A percentile compares a stretch with the other conserved stretches of the same genome.
These are phyloP conservation scores for Lycocorax pyrrhopterus DNA, from an alignment of 2,113 vertebrate species.

Conservation along the genomic window DNA sequence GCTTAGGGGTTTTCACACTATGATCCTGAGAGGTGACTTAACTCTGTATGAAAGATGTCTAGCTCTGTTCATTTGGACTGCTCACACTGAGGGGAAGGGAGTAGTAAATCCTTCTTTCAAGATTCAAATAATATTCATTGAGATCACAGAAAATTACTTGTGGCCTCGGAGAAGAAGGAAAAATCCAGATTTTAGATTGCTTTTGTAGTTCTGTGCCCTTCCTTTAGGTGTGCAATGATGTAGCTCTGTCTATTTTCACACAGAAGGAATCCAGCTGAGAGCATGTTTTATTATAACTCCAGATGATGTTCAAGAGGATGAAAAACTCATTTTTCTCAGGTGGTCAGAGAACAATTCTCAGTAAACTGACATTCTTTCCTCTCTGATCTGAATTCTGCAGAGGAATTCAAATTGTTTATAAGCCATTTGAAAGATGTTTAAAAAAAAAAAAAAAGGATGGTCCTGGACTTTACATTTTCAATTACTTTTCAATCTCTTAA, in stretches of 20 bases:
- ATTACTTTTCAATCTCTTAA: conserved; percentile 27
- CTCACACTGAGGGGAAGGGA: not conserved
- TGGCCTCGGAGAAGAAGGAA: not conserved
- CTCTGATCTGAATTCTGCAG: not conserved
- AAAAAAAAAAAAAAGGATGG: not conserved
- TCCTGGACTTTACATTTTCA: conserved; percentile 7
- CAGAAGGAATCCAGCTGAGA: conserved; percentile 43
- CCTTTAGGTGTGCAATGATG: conserved; percentile 7
- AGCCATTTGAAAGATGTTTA: not conserved
- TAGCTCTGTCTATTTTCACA: not conserved
- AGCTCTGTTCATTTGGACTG: not conserved
- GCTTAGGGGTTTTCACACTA: not conserved
- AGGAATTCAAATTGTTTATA: conserved; percentile 2
- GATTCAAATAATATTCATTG: not conserved
- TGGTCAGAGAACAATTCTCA: conserved; percentile 4
- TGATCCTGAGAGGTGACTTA: not conserved
- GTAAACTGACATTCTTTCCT: not conserved
- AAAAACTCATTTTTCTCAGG: conserved; percentile 29
- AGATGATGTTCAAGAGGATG: conserved; percentile 8
- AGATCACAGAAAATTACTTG: conserved; percentile 3
- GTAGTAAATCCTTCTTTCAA: not conserved
- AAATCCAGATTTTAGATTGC: not conserved
- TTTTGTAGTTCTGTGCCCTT: not conserved
- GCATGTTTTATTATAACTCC: conserved; percentile 30
- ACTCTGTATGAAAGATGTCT: not conserved